These are phyloP conservation scores for Lamellibrachia luymesi DNA, from an alignment of 1,140 invertebrate species.

Conservation along the genomic window DNA sequence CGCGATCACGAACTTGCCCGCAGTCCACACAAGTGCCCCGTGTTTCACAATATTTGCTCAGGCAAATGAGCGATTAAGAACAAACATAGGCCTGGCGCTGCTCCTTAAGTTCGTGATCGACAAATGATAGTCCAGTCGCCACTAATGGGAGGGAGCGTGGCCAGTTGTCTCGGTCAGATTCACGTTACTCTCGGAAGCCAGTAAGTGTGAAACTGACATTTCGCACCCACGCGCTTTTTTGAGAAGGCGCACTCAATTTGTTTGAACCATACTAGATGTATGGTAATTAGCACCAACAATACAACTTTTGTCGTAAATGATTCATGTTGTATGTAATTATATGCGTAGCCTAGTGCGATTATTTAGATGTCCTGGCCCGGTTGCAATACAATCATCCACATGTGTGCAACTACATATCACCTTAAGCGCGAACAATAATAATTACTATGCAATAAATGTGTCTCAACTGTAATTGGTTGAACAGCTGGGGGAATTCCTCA, in stretches of 20 bases:
- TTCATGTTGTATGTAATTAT: not conserved
- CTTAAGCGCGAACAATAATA: not conserved
- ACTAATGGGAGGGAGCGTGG: not conserved
- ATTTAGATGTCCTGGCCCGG: not conserved
- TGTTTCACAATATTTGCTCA: not conserved
- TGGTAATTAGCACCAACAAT: not conserved
- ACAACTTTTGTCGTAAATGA: not conserved
- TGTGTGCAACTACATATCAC: not conserved
- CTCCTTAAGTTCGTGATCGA: not conserved
- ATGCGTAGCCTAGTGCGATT: not conserved
- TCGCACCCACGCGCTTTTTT: not conserved
- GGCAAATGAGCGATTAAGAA: not conserved
- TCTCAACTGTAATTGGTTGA: not conserved
- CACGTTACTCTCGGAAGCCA: not conserved
- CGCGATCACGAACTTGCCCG: not conserved
- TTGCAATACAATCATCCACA: not conserved
- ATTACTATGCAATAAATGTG: slow-evolving; percentile 1
- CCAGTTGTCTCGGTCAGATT: not conserved
- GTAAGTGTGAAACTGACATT: not conserved
- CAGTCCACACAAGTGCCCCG: not conserved
- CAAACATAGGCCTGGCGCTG: not conserved
- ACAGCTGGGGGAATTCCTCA: not conserved
- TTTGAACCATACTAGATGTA: not conserved
- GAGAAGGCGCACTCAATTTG: not conserved
- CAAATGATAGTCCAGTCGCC: not conserved